Base-by-base conservation (phyloP, 92 coral and sea anemone genomes). In the Palythoa grandis region DNA sequence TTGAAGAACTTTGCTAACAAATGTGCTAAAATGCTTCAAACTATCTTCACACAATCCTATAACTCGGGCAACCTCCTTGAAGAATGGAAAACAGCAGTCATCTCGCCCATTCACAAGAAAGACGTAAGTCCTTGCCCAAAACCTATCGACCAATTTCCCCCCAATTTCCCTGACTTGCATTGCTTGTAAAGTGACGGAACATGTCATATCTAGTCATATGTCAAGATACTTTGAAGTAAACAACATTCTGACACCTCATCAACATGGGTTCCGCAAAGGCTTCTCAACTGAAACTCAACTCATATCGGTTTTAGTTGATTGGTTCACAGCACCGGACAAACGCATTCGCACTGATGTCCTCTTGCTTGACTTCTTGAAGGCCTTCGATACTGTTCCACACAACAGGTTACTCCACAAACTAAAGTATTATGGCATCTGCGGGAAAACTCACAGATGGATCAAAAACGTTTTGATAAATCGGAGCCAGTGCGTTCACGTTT, bases 391-490 rank as follows among this genome's bases (percentile, higher is more conserved):
- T 40, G 76, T 48, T 22, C 53, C 72, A 74, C 52, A 17, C 35
- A 38, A 82, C 74, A 82, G 74, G 40, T 79, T 40, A 40, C 47
- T 40, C 47, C 47, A 40, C 47, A 40, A 40, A 40, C 47, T 2
- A 40, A 40, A 40, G 3, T 40, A 40, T 40, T 40, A 40, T 5
- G 47, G 61, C 61, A 56, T 56, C 61, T 2, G 7, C 63, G 8
- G 83, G 68, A 78, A 53, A 54, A 53, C 83, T 78, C 83, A 52
- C 47, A 50, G 83, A 78, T 78, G 73, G 85, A 79, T 79, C 40
- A 79, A 79, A 79, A 19, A 53, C 73, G 5, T 60, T 79, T 13
- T 79, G 85, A n/a, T 79, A 79, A 79, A 24, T 79, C 53, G 85
- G 85, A 79, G 71, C 73, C 85, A 60, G 72, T 78, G 83, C 38